Percentiles rank a stretch among this genome's conserved stretches.
Conservation (phyloP, 2,888 invertebrate genomes). For the Chymomyza amoena region DNA sequence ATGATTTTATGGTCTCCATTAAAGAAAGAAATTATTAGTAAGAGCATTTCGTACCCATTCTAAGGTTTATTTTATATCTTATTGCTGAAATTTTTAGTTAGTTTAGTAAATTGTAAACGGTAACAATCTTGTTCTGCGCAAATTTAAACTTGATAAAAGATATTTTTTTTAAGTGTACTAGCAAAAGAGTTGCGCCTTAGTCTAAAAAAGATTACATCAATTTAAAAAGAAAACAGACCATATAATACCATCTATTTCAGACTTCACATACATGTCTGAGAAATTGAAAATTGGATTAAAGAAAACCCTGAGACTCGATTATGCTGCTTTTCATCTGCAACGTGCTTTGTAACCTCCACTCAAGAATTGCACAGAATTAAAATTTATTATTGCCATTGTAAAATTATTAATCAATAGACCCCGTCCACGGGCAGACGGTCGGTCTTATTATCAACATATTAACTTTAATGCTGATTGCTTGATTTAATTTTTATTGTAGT, state of each 20-base stretch:
- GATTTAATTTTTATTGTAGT: neutral
- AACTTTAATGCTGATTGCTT: conserved; percentile 21
- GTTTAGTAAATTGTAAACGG: too few species aligned
- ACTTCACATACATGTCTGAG: neutral
- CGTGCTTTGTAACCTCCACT: neutral
- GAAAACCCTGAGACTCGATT: neutral
- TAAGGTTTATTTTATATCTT: too few species aligned
- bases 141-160: too few species aligned
- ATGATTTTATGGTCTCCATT: too few species aligned
- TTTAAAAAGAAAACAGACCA: too few species aligned
- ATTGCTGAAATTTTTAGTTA: too few species aligned
- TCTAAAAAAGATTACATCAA: too few species aligned
- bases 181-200: too few species aligned
- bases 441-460: conserved; percentile 23
- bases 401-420: neutral
- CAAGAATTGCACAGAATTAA: neutral
- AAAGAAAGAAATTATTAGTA: too few species aligned
- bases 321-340: neutral
- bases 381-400: neutral
- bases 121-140: too few species aligned
- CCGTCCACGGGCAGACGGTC: neutral
- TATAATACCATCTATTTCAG: neutral
- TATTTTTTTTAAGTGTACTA: too few species aligned
- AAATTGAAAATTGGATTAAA: neutral
- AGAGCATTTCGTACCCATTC: too few species aligned